Evolutionary conservation across 2,113 vertebrate species (phyloP).

Genomic region (Emberiza fucata): DNA sequence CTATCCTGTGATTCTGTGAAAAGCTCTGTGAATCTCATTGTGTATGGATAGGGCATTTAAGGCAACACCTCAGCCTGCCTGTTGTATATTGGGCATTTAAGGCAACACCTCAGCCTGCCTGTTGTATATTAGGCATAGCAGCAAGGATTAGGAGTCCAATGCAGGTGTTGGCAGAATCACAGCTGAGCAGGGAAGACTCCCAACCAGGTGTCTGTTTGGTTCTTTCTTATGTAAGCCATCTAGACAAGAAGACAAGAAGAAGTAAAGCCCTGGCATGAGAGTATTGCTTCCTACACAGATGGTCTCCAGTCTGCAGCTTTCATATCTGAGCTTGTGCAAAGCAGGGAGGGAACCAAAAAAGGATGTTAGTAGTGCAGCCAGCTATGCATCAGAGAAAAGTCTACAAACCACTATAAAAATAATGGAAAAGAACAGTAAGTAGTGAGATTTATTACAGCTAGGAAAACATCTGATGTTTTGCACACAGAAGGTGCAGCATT

Average conservation of each 20-base stretch:
- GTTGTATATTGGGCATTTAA: too few relatives aligned
- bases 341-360: background rate
- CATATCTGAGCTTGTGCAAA: background rate
- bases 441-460: background rate
- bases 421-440: background rate
- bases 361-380: background rate
- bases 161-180: background rate
- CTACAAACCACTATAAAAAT: background rate
- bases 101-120: background rate
- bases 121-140: background rate
- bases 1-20: background rate
- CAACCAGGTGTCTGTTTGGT: accelerated
- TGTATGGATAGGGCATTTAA: background rate
- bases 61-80: too few relatives aligned
- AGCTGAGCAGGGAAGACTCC: background rate
- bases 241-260: background rate
- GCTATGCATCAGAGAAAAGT: background rate
- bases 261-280: background rate
- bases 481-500: background rate
- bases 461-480: background rate
- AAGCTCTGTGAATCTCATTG: background rate
- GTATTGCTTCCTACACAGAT: background rate
- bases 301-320: background rate
- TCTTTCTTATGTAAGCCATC: background rate
- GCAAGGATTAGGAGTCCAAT: background rate